A percentile compares a stretch with the other conserved stretches of the same genome.
Conservation (phyloP, 2,888 invertebrate species). For the Therioaphis trifolii region DNA sequence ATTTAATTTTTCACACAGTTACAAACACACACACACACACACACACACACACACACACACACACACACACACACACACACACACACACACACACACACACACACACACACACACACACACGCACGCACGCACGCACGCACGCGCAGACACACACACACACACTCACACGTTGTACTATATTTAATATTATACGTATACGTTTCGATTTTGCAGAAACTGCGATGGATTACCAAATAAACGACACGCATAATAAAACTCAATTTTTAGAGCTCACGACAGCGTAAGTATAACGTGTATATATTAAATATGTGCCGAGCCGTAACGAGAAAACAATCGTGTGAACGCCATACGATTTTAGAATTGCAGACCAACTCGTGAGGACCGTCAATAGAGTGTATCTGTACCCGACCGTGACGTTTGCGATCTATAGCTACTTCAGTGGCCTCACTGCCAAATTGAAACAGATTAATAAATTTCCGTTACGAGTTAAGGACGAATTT, state of each 20-base stretch:
- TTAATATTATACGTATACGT: not conserved
- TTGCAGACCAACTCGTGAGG: conserved; percentile 56
- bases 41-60: too few relatives aligned
- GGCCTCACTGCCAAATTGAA: not conserved
- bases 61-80: too few relatives aligned
- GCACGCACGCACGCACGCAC: too few relatives aligned
- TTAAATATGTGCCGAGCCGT: not conserved
- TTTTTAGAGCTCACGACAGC: conserved; percentile 62
- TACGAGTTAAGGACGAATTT: conserved; percentile 22
- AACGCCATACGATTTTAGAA: conserved; percentile 44
- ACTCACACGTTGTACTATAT: too few relatives aligned
- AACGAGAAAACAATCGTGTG: conserved; percentile 20
- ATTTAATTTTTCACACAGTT: too few relatives aligned
- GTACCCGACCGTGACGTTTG: conserved; percentile 16
- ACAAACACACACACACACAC: too few relatives aligned
- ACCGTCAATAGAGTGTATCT: conserved; percentile 59
- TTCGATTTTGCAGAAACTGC: conserved; percentile 57
- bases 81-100: too few relatives aligned
- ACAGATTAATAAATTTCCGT: conserved; percentile 24
- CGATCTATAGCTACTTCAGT: conserved; percentile 59
- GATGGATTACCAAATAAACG: conserved; percentile 63
- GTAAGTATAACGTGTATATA: conserved; percentile 36
- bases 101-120: too few relatives aligned
- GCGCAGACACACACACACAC: too few relatives aligned
- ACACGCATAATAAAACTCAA: conserved; percentile 63